Evolutionary conservation across 2,888 invertebrate species (phyloP), one percentile per base, ranked within the genome.

Genomic region (Apamea sordens): DNA sequence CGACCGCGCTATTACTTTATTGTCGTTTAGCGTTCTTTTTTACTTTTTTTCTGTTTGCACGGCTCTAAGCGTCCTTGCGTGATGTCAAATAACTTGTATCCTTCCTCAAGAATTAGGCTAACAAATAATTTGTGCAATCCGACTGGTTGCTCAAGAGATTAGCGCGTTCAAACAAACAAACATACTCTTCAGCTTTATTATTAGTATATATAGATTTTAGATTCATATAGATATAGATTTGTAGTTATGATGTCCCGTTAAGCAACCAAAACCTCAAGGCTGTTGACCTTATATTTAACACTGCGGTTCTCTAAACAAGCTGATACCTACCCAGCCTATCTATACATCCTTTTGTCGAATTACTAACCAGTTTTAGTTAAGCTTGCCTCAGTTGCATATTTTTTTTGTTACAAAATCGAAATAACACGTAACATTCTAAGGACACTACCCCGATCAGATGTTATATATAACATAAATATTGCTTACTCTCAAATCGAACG

Each of bases 261-360:
- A 61, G 21, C 10, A 72, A 72, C 28, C 1, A 41, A 41, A 68
- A 24, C 36, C 5, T 11, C 28, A 41, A 79, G 67, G 67, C 21
- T 24, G 24, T 77, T 78, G 44, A 56, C 56, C 64, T 68, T 65
- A n/a, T n/a, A n/a, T n/a, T 47, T 68, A 50, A n/a, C 8, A 44
- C 2, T 18, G 28, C 36, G 36, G 5, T 41, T 41, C 24, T 18
- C 11, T 32, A 44, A 53, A 50, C 7, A 63, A 18, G 3, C 28
- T 28, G 13, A n/a, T 59, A 59, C n/a, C 5, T 56, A 28, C 2
- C 21, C 8, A 6, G 5, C 0, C 15, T 7, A 21, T 21, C 21
- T 18, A 32, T 36, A 63, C 63, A 53, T 70, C 47, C 18, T 53
- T 69, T 69, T 50, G 18, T 21, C 21, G 36, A 28, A 24, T 28